Evolutionary conservation across 2,113 vertebrate species (phyloP).

Genomic region (Osmerus eperlanus): DNA sequence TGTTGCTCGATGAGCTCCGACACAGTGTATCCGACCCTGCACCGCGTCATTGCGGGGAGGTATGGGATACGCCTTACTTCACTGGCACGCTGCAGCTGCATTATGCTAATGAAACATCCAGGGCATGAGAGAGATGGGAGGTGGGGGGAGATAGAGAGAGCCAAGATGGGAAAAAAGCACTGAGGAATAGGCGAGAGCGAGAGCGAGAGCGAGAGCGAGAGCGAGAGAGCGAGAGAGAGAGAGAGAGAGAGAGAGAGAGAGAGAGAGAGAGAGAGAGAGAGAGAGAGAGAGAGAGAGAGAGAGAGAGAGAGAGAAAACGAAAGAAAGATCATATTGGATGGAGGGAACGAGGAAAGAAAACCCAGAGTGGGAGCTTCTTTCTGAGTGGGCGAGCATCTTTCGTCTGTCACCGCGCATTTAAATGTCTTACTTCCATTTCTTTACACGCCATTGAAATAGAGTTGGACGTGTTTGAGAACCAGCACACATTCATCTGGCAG

Average conservation of each 20-base stretch:
- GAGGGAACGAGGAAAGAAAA: neutral
- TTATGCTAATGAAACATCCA: conserved; percentile 24
- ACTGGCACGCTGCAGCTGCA: conserved; percentile 10
- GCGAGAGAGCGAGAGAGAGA: neutral
- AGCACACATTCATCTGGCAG: conserved; percentile 17
- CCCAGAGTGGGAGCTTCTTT: neutral
- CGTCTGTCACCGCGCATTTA: conserved; percentile 9
- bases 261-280: neutral
- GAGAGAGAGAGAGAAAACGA: neutral
- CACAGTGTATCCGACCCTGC: conserved; percentile 2
- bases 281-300: neutral
- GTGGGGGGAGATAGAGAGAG: neutral
- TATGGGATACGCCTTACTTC: conserved; percentile 11
- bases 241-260: neutral
- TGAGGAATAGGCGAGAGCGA: neutral
- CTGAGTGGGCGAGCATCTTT: conserved; percentile 11
- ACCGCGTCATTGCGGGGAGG: neutral
- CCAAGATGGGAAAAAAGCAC: neutral
- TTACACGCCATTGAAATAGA: conserved; percentile 17
- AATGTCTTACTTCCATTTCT: conserved; percentile 12
- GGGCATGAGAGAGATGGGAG: neutral
- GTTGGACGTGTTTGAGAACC: conserved; percentile 17
- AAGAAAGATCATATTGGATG: neutral
- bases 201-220: neutral
- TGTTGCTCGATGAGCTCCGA: conserved; percentile 5